Conservation (phyloP, 2,113 vertebrate genomes). For the Microcebus ravelobensis region DNA sequence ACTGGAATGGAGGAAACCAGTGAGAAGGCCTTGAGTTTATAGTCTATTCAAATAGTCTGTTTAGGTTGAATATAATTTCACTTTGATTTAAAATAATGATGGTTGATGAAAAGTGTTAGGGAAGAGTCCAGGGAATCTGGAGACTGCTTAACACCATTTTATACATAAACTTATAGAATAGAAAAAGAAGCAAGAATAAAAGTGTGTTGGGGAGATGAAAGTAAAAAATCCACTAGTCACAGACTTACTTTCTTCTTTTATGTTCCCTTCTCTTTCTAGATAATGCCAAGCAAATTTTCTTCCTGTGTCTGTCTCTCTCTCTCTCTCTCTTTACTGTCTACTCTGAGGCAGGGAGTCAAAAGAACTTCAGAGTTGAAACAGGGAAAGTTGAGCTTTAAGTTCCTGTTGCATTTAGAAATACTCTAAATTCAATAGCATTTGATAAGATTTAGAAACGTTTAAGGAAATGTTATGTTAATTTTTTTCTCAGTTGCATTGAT, state of each 20-base stretch:
- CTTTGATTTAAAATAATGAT: neutral
- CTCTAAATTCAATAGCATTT: neutral
- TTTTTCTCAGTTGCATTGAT: neutral
- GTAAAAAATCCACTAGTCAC: neutral
- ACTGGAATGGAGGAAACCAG: neutral
- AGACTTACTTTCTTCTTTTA: neutral
- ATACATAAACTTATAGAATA: neutral
- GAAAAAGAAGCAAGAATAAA: neutral
- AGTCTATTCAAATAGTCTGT: neutral
- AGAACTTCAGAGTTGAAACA: neutral
- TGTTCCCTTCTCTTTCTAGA: neutral
- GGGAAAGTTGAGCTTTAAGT: neutral
- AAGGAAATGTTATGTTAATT: neutral
- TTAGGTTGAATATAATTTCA: neutral
- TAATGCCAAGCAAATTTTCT: neutral
- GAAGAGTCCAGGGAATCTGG: neutral
- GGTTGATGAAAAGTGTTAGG: neutral
- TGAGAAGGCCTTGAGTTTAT: neutral
- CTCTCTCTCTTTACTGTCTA: no score
- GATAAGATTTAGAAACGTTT: neutral
- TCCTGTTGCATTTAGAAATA: neutral
- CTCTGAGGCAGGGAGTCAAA: neutral
- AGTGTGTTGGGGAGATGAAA: neutral
- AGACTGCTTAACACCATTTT: neutral
- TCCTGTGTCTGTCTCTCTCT: neutral